Evolutionary conservation across 2,888 invertebrate species (phyloP), one percentile per base, ranked within the genome.

Genomic region (Sphecodes monilicornis): DNA sequence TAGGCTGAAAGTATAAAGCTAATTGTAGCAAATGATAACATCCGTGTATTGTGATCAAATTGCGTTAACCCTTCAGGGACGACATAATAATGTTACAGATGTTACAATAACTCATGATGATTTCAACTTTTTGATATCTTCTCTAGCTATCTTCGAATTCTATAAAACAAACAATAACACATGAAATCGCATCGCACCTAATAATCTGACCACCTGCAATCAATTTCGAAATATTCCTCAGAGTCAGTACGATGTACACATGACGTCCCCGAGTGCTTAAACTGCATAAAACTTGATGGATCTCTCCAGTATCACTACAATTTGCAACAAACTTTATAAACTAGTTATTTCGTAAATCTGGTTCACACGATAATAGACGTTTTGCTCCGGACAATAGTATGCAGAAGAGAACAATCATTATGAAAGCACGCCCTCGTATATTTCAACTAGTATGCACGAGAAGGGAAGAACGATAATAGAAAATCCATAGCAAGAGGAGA

Each of bases 391-490:
- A 36, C 10, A 22, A 66, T 60, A 16, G 29, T 32, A 18, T 6
- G 29, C 60, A 32, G 29, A 32, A 32, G 60, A 60, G 60, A 32
- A 60, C 29, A 60, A 18, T 60, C 18, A 29, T 60, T 60, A 60
- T 5, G 16, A 29, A 60, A 60, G 6, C 29, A 18, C 60, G 60
- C 60, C 60, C 60, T 18, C 60, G 60, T 32, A 60, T 60, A 60
- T 60, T 60, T 32, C 26, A 32, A 8, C 60, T 16, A 18, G 29
- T 32, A 32, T 16, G 29, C 13, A n/a, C 54, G 54, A 54, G 29
- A 32, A 18, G 60, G 60, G 60, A 60, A 60, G 60, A 29, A 13
- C 60, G 60, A 60, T 60, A 60, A 60, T 60, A 66, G 66, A 66
- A 36, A 66, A 36, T 66, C 36, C 66, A 66, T 60, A 60, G 60